phyloP scores from a whole-genome alignment of 1,140 invertebrate species.

The Drosophila bocki region DNA sequence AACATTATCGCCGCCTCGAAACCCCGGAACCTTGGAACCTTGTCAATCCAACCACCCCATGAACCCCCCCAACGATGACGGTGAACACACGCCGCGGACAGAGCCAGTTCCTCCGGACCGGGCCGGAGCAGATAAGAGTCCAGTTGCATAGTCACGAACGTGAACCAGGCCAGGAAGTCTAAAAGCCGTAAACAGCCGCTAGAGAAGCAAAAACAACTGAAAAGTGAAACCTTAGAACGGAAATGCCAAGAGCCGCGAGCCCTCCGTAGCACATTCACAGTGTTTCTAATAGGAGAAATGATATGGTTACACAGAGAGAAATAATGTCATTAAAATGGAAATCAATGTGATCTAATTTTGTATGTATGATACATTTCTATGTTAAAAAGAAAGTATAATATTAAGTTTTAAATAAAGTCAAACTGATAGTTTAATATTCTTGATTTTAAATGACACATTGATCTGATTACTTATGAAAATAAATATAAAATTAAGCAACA shows the following conservation, averaged over 20 bases:
- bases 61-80: conserved; percentile 31
- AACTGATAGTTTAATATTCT: too few relatives aligned
- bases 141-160: conserved; percentile 65
- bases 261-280: conserved; percentile 56
- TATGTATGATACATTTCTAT: too few relatives aligned
- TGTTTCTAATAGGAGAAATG: conserved; percentile 8
- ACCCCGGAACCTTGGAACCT: neutral
- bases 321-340: neutral
- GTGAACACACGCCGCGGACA: conserved; percentile 19
- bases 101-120: conserved; percentile 19
- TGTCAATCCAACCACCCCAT: conserved; percentile 6
- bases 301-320: conserved; percentile 2
- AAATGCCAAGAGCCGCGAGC: conserved; percentile 62
- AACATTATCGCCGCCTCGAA: conserved; percentile 11
- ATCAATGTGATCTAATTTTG: neutral
- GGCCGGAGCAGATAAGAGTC: conserved; percentile 52
- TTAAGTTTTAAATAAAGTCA: too few relatives aligned
- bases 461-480: too few relatives aligned
- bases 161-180: conserved; percentile 65
- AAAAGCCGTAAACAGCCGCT: conserved; percentile 47
- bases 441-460: too few relatives aligned
- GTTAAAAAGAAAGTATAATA: too few relatives aligned
- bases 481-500: too few relatives aligned
- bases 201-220: conserved; percentile 19
- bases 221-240: conserved; percentile 57